A percentile compares a stretch with the other conserved stretches of the same genome.
phyloP scores from a whole-genome alignment of 2,888 invertebrate genomes.

The Brenthis hecate region DNA sequence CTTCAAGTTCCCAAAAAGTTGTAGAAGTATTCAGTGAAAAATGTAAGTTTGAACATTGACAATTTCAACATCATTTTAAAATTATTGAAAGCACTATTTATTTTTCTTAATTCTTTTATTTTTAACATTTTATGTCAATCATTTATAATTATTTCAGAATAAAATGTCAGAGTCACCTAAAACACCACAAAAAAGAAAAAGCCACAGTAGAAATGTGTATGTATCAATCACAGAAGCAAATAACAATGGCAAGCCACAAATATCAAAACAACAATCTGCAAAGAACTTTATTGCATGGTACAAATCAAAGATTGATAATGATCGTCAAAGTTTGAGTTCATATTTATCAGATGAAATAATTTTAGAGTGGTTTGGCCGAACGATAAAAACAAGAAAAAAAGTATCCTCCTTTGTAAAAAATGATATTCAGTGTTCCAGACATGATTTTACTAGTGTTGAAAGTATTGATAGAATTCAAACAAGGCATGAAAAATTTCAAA shows the following conservation, averaged over 20 bases:
- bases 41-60: conserved; percentile 51
- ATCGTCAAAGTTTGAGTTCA: conserved; percentile 70
- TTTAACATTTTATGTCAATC: not conserved
- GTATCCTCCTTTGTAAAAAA: conserved; percentile 81
- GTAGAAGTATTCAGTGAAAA: conserved; percentile 65
- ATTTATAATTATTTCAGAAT: conserved; percentile 31
- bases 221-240: conserved; percentile 50
- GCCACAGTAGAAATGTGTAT: conserved; percentile 37
- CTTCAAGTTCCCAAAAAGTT: conserved; percentile 65
- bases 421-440: conserved; percentile 78
- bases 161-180: conserved; percentile 60
- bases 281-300: conserved; percentile 73
- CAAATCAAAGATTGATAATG: conserved; percentile 75
- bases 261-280: conserved; percentile 58
- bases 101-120: not conserved
- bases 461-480: conserved; percentile 64
- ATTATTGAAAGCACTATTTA: not conserved
- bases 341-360: conserved; percentile 78
- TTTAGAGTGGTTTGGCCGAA: conserved; percentile 86
- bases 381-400: conserved; percentile 82
- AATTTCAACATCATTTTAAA: not conserved
- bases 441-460: conserved; percentile 74
- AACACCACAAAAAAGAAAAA: conserved; percentile 50
- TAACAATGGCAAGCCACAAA: conserved; percentile 47
- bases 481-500: conserved; percentile 54